A percentile compares a stretch with the other conserved stretches of the same genome.
Evolutionary conservation across 2,888 invertebrate species (phyloP).

Genomic region (Drosophila anceps): DNA sequence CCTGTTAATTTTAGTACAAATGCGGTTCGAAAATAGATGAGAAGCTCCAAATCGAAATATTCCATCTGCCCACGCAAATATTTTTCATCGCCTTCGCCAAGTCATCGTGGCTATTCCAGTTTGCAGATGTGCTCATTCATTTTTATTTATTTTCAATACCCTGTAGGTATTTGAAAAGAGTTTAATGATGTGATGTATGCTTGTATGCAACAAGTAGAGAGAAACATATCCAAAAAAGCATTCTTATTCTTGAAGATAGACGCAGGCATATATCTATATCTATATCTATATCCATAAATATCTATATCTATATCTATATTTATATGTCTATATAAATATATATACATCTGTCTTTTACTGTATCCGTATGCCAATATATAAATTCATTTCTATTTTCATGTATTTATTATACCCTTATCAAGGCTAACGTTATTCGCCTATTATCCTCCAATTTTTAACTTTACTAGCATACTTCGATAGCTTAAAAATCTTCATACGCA

Average conservation of each 20-base stretch:
- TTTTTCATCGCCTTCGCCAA: slow-evolving; percentile 27
- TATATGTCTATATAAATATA: not conserved
- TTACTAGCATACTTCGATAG: too few relatives aligned
- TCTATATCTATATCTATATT: not conserved
- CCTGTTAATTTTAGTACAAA: slow-evolving; percentile 66
- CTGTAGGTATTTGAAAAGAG: not conserved
- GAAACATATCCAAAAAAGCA: not conserved
- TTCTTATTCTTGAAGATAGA: not conserved
- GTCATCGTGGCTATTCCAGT: slow-evolving; percentile 67
- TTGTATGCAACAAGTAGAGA: not conserved
- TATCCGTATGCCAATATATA: too few relatives aligned
- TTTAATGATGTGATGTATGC: not conserved
- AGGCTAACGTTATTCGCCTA: too few relatives aligned
- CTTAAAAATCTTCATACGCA: too few relatives aligned
- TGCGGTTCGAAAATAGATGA: slow-evolving; percentile 57
- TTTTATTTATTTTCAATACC: slow-evolving; percentile 7
- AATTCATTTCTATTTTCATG: too few relatives aligned
- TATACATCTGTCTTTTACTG: too few relatives aligned
- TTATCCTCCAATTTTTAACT: too few relatives aligned
- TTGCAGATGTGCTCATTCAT: slow-evolving; percentile 38
- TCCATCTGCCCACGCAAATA: slow-evolving; percentile 61
- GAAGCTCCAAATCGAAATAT: slow-evolving; percentile 57
- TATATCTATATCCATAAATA: not conserved
- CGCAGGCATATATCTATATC: too few relatives aligned
- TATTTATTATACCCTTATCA: too few relatives aligned